A percentile compares a stretch with the other conserved stretches of the same genome.
phyloP scores from a whole-genome alignment of 2,797 vertebrate species.

The Eidolon dupreanum region DNA sequence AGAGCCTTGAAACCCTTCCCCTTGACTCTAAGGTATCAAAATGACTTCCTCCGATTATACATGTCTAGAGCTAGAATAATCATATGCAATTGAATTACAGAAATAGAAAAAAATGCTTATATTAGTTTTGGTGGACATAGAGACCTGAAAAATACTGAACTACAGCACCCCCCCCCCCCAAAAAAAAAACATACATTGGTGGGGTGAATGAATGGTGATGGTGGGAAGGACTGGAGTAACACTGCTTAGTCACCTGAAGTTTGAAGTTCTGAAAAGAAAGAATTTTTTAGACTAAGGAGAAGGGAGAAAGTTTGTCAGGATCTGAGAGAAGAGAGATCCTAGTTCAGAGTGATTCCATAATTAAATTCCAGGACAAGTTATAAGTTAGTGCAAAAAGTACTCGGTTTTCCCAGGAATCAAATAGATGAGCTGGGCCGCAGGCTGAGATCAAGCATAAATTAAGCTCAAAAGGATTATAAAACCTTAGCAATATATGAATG shows the following conservation, averaged over 20 bases:
- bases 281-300: not conserved
- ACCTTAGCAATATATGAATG: not conserved
- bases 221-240: not conserved
- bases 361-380: not conserved
- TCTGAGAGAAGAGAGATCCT: not conserved
- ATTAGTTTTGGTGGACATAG: not conserved
- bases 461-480: not conserved
- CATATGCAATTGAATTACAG: not conserved
- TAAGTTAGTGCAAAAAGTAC: not conserved
- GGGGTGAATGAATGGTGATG: not conserved
- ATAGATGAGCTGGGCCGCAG: not conserved
- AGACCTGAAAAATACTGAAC: not conserved
- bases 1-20: not conserved
- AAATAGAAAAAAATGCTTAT: not conserved
- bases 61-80: constrained; percentile 15
- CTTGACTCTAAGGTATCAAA: not conserved
- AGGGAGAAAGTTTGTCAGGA: not conserved
- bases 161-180: not conserved
- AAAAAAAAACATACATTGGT: not conserved
- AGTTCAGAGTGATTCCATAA: not conserved
- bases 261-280: not conserved
- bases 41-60: not conserved
- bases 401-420: not conserved
- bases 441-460: not conserved
- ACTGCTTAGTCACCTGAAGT: not conserved